Evolutionary conservation across 1,140 invertebrate species (phyloP).

Genomic region (Drosophila santomea): DNA sequence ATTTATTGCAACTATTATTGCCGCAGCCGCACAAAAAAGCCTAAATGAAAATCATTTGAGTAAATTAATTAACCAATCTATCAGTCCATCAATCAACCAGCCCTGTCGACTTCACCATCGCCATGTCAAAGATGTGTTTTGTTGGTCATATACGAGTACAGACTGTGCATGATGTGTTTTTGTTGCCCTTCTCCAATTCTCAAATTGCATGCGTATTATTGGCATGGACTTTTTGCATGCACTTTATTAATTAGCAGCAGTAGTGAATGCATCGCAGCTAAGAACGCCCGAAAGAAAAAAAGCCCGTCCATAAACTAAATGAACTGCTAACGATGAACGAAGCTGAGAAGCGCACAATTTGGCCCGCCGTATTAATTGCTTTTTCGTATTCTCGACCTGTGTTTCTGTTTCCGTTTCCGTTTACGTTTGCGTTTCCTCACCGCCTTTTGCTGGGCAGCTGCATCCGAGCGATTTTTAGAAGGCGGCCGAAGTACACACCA

Average conservation of each 20-base stretch:
- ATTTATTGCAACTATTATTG: background rate
- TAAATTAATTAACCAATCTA: conserved; percentile 42
- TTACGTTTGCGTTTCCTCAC: background rate
- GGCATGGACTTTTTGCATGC: conserved; percentile 74
- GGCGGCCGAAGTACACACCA: conserved; percentile 85
- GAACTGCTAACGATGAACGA: conserved; percentile 15
- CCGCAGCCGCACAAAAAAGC: conserved; percentile 1
- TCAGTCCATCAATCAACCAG: conserved; percentile 41
- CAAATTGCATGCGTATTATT: conserved; percentile 66
- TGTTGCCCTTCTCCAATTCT: conserved; percentile 5
- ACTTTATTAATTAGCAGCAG: conserved; percentile 42
- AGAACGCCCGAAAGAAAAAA: conserved; percentile 34
- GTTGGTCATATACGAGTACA: conserved; percentile 1
- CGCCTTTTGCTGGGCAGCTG: conserved; percentile 85
- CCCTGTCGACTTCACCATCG: conserved; percentile 25
- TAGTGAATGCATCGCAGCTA: conserved; percentile 34
- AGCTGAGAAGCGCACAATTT: conserved; percentile 26
- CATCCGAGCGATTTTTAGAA: conserved; percentile 88
- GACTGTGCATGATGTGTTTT: conserved; percentile 30
- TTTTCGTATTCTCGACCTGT: conserved; percentile 37
- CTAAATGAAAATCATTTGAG: conserved; percentile 18
- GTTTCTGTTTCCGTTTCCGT: background rate
- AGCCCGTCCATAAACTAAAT: conserved; percentile 27
- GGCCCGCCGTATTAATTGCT: conserved; percentile 44
- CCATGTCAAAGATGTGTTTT: conserved; percentile 10